phyloP scores from a whole-genome alignment of 2,113 vertebrate genomes.

The Halcyon malimbica region DNA sequence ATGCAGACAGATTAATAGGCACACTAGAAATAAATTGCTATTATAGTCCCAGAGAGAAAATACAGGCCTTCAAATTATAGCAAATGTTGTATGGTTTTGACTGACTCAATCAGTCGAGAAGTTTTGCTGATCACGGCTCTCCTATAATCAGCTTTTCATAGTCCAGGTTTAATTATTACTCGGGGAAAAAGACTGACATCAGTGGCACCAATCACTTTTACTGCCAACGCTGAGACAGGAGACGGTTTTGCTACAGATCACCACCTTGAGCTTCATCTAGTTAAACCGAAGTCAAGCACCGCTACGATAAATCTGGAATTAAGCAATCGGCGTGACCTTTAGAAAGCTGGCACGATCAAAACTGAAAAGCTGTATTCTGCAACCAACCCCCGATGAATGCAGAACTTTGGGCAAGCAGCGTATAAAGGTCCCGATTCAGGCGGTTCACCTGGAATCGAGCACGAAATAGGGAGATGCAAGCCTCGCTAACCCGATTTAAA shows the following conservation, averaged over 20 bases:
- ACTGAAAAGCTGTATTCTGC: not conserved
- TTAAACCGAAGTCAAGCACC: not conserved
- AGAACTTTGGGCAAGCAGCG: not conserved
- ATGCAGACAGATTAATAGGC: not conserved
- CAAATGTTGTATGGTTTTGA: not conserved
- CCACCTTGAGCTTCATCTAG: not conserved
- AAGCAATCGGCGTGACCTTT: not conserved
- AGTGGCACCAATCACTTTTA: not conserved
- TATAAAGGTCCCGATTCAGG: not conserved
- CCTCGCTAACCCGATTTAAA: not conserved
- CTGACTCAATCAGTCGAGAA: not conserved
- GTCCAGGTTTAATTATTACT: slow-evolving; percentile 19
- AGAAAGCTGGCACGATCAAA: not conserved
- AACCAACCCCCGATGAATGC: not conserved
- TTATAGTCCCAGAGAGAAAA: not conserved
- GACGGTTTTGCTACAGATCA: not conserved
- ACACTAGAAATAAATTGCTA: not conserved
- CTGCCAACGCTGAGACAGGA: not conserved
- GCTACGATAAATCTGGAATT: not conserved
- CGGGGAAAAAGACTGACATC: not conserved
- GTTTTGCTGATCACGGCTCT: not conserved
- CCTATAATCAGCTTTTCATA: not conserved
- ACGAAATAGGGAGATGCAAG: not conserved
- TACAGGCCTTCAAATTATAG: not conserved
- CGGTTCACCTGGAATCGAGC: not conserved